Percentiles rank a stretch among this genome's conserved stretches.
These are phyloP conservation scores for Hydroisotoma schaefferi DNA, from an alignment of 2,888 invertebrate species.

Conservation along the genomic window DNA sequence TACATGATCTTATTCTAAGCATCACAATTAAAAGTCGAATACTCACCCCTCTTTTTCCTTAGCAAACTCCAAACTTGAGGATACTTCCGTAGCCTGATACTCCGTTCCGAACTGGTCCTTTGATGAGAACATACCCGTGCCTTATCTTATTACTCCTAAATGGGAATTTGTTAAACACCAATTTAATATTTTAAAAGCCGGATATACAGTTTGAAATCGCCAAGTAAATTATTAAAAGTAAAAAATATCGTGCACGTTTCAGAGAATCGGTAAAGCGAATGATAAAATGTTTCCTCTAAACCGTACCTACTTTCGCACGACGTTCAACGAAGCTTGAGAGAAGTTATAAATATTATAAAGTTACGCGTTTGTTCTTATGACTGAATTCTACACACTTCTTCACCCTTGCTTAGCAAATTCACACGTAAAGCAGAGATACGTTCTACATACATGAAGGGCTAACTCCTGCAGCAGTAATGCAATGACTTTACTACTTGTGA, in stretches of 20 bases:
- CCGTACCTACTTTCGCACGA: background rate
- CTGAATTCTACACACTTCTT: background rate
- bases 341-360: too few relatives aligned
- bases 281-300: background rate
- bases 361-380: too few relatives aligned
- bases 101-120: slow-evolving; percentile 24
- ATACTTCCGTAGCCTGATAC: slow-evolving; percentile 28
- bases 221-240: too few relatives aligned
- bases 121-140: slow-evolving; percentile 17
- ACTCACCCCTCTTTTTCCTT: slow-evolving; percentile 22
- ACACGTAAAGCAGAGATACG: too few relatives aligned
- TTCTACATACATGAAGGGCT: too few relatives aligned
- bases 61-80: slow-evolving; percentile 26
- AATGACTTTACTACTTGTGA: background rate
- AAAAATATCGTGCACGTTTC: too few relatives aligned
- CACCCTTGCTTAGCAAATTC: background rate
- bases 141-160: background rate
- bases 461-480: background rate
- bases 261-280: background rate
- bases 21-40: background rate
- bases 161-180: too few relatives aligned
- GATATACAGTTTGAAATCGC: too few relatives aligned
- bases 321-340: background rate
- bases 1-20: too few relatives aligned
- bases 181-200: too few relatives aligned